Conservation (phyloP, 2,888 invertebrate genomes). For the Drosophila peninsularis region DNA sequence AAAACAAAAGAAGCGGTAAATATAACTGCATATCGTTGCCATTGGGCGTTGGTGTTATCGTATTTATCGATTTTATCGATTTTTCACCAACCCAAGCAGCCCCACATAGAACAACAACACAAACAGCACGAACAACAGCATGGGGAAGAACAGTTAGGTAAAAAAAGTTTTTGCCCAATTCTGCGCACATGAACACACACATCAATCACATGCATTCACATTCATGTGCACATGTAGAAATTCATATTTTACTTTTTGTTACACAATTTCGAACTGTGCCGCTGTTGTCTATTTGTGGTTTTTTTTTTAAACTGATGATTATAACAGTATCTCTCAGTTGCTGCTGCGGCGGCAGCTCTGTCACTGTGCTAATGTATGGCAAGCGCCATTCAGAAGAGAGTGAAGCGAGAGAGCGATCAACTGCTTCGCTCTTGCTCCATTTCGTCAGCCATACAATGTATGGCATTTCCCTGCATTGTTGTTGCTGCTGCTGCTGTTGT, state of each 20-base stretch:
- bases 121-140: background rate
- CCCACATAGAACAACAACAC: background rate
- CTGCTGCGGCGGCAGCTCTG: slow-evolving; percentile 54
- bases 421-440: slow-evolving; percentile 39
- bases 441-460: slow-evolving; percentile 32
- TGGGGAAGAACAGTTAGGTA: slow-evolving; percentile 6
- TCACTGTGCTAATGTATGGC: slow-evolving; percentile 61
- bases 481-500: slow-evolving; percentile 39
- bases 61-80: slow-evolving; percentile 72
- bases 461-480: slow-evolving; percentile 32
- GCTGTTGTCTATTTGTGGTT: slow-evolving; percentile 25
- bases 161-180: slow-evolving; percentile 18
- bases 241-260: slow-evolving; percentile 37
- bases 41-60: slow-evolving; percentile 52
- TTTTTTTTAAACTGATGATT: slow-evolving; percentile 46
- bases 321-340: slow-evolving; percentile 64
- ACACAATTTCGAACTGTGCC: slow-evolving; percentile 50
- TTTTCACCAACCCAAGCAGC: slow-evolving; percentile 47
- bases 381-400: slow-evolving; percentile 39
- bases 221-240: slow-evolving; percentile 1
- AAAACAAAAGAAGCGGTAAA: slow-evolving; percentile 55
- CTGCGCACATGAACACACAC: slow-evolving; percentile 9
- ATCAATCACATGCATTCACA: too few species aligned
- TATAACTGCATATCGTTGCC: slow-evolving; percentile 27
- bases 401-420: slow-evolving; percentile 18